Evolutionary conservation across 2,888 invertebrate species (phyloP).

Genomic region (Linnaemya vulpina): DNA sequence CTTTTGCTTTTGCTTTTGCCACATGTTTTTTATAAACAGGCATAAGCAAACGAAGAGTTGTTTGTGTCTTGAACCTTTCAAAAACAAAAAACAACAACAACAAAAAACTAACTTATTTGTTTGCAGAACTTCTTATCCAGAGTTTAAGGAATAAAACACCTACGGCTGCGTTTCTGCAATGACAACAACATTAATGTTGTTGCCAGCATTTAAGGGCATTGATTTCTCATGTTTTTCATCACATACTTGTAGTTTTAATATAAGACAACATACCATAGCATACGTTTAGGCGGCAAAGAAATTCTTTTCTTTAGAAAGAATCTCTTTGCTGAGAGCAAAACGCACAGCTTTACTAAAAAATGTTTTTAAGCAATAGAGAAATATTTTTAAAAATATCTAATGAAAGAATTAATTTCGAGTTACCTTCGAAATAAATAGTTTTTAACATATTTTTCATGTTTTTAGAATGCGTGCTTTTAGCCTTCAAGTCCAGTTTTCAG

Average conservation of each 20-base stretch:
- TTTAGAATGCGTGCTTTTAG: too few relatives aligned
- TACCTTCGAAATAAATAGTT: too few relatives aligned
- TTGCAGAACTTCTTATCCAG: constrained; percentile 63
- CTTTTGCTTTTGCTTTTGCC: neutral
- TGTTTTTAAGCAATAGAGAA: too few relatives aligned
- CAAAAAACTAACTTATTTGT: constrained; percentile 52
- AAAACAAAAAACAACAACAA: too few relatives aligned
- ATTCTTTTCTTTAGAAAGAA: too few relatives aligned
- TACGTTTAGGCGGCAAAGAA: constrained; percentile 15
- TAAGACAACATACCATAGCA: constrained; percentile 25
- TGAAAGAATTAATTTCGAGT: too few relatives aligned
- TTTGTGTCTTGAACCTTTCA: constrained; percentile 11
- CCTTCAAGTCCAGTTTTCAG: too few relatives aligned
- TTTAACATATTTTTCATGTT: too few relatives aligned
- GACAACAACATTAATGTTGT: constrained; percentile 65
- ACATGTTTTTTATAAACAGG: constrained; percentile 39
- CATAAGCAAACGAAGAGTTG: constrained; percentile 21
- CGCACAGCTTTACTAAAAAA: too few relatives aligned
- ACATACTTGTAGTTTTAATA: neutral
- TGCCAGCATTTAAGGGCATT: constrained; percentile 78
- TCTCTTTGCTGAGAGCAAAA: too few relatives aligned
- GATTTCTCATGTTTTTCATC: constrained; percentile 74
- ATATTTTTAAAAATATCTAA: too few relatives aligned
- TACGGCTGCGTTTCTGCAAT: constrained; percentile 77
- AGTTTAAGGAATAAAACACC: constrained; percentile 75